Conservation (phyloP, 2,113 vertebrate genomes). For the Tragelaphus imberbis region DNA sequence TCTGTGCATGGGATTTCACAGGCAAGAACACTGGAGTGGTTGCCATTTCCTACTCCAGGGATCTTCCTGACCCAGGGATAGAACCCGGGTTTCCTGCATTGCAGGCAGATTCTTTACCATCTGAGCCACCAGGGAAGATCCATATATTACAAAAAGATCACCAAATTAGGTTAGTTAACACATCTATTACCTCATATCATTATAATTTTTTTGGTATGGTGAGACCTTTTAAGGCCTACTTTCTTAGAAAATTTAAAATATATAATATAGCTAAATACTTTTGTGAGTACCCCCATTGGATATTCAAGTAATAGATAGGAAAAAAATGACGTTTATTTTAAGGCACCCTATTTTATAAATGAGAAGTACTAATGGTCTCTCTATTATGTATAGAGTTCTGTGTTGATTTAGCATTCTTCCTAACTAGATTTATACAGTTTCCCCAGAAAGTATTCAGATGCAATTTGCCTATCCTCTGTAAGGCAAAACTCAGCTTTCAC, state of each 20-base stretch:
- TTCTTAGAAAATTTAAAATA: neutral
- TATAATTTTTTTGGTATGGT: neutral
- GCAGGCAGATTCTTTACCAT: neutral
- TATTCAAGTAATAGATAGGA: neutral
- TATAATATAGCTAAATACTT: neutral
- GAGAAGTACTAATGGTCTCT: neutral
- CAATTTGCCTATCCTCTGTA: neutral
- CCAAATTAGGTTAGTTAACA: neutral
- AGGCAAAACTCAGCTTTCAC: conserved; percentile 2
- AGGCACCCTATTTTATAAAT: neutral
- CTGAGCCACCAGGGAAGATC: neutral
- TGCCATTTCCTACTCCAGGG: neutral
- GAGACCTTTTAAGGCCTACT: neutral
- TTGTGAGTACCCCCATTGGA: neutral
- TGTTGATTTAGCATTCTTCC: neutral
- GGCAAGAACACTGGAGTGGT: neutral
- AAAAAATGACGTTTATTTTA: neutral
- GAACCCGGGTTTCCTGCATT: neutral
- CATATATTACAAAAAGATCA: neutral
- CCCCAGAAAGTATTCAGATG: neutral
- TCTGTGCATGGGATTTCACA: neutral
- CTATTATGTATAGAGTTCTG: neutral
- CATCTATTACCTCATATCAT: neutral
- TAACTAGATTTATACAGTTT: neutral
- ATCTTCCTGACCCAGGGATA: neutral